Evolutionary conservation across 2,888 invertebrate species (phyloP), one percentile per base, ranked within the genome.

Genomic region (Drosophila pegasa): DNA sequence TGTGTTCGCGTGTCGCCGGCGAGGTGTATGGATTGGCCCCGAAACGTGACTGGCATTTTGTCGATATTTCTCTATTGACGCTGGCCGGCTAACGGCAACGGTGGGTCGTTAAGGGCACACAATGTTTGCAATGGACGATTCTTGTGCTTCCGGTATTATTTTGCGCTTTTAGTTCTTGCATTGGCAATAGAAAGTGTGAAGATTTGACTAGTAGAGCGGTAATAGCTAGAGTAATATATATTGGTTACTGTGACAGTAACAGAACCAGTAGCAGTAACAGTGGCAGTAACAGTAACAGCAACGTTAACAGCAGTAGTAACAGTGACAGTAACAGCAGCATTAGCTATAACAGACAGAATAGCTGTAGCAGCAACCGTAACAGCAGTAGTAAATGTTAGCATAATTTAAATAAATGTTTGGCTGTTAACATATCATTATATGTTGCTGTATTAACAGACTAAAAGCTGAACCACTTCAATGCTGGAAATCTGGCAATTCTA

Each of bases 41-140:
- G 59, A 80, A 80, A 84, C 84, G 81, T 82, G 81, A 82, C 79
- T 50, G 64, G 75, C 77, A 81, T 80, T 37, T 55, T 54, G 66
- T 62, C 66, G 43, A 55, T 73, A 54, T 52, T 71, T 52, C 43
- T n/a, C 35, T 56, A 56, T 60, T 20, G 16, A 57, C 56, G 22
- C 31, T 40, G n/a, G 54, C n/a, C 52, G 45, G 54, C 45, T 70
- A 75, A 59, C 71, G 48, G 71, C 64, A 57, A 27, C 20, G 29
- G 9, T 16, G 35, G 27, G 47, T 48, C 58, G 47, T 56, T 51
- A 38, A 66, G 50, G 51, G 18, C 37, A 45, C 29, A 37, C 41
- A 35, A 35, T 12, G 33, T 31, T 22, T 16, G 45, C 51, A 38
- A 20, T 51, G 57, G 48, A 14, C 20, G 20, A 48, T 62, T 68